Conservation (phyloP, 2,888 invertebrate species). For the Baccha elongata region DNA sequence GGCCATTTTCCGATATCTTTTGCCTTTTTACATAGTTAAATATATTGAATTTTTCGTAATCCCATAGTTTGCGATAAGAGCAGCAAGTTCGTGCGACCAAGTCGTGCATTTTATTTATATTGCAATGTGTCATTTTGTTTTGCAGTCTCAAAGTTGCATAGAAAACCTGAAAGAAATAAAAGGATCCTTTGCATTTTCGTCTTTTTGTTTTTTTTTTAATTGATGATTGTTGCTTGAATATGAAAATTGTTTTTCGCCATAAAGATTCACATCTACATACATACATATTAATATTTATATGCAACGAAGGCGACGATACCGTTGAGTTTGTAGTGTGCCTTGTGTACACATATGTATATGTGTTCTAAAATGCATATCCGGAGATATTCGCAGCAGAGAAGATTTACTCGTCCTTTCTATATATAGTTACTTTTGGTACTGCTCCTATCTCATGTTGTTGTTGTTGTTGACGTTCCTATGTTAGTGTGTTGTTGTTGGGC, state of each 20-base stretch:
- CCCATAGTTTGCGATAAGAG: too few relatives aligned
- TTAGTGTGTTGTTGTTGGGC: constrained; percentile 28
- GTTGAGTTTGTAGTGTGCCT: background rate
- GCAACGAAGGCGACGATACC: too few relatives aligned
- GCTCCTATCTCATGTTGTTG: constrained; percentile 1
- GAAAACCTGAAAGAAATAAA: background rate
- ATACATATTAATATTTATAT: background rate
- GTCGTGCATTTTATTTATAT: too few relatives aligned
- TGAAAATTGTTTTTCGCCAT: constrained; percentile 36
- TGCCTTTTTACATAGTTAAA: too few relatives aligned
- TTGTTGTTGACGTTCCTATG: constrained; percentile 34
- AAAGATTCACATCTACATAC: background rate
- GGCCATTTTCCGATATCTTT: too few relatives aligned
- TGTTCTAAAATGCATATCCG: constrained; percentile 23
- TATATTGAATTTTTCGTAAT: too few relatives aligned
- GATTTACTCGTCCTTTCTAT: constrained; percentile 22
- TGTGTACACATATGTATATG: constrained; percentile 27
- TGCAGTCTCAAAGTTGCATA: background rate
- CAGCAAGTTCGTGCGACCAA: constrained; percentile 17
- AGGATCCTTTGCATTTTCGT: constrained; percentile 3
- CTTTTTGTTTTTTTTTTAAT: constrained; percentile 7
- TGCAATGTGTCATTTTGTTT: constrained; percentile 25
- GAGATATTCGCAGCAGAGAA: constrained; percentile 5
- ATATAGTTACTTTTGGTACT: constrained; percentile 3
- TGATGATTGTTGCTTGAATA: constrained; percentile 55